These are phyloP conservation scores for Mesoligia furuncula DNA, from an alignment of 2,888 invertebrate genomes.

Conservation along the genomic window DNA sequence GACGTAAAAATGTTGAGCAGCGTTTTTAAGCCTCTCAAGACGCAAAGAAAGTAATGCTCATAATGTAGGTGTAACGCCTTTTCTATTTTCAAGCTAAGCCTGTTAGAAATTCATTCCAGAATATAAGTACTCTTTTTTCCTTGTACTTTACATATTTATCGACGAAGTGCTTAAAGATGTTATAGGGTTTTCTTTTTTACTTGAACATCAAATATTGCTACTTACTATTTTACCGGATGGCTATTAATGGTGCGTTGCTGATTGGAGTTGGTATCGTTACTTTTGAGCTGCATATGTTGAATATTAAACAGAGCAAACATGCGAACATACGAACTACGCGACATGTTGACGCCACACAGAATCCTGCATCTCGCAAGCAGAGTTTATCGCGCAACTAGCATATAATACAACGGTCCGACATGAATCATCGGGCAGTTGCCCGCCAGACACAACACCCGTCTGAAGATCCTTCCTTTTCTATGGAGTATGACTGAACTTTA, in stretches of 20 bases:
- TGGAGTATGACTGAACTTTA: no score
- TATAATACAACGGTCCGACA: no score
- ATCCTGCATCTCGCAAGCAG: no score
- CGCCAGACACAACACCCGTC: no score
- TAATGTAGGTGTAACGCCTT: constrained; percentile 60
- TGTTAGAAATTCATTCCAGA: constrained; percentile 61
- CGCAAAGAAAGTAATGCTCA: constrained; percentile 65
- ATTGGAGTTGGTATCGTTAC: constrained; percentile 45
- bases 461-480: no score
- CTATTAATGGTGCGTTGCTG: constrained; percentile 44
- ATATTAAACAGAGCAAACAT: constrained; percentile 27
- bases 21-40: constrained; percentile 65
- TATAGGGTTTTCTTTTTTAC: constrained; percentile 36
- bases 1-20: constrained; percentile 65
- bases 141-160: constrained; percentile 47
- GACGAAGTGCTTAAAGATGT: constrained; percentile 46
- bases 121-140: constrained; percentile 47
- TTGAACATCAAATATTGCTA: constrained; percentile 42
- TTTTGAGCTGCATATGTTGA: constrained; percentile 29
- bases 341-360: no score
- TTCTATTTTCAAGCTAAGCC: constrained; percentile 61
- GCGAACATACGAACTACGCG: no score
- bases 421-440: no score
- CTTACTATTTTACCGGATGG: constrained; percentile 29
- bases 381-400: no score